Conservation (phyloP, 2,113 vertebrate genomes). For the Telmatochromis sp. region DNA sequence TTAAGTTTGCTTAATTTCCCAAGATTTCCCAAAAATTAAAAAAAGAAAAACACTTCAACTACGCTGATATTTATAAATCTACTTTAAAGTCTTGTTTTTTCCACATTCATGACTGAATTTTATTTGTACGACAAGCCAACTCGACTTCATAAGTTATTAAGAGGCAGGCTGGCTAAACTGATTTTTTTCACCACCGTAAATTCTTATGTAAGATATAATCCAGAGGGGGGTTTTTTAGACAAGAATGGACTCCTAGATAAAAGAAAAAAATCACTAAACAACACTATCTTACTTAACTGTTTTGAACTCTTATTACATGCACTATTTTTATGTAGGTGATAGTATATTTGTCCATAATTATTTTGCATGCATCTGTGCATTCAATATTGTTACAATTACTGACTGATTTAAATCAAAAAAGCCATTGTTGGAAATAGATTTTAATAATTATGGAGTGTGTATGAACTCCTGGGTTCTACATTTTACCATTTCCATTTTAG, state of each 20-base stretch:
- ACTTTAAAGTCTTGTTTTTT: background rate
- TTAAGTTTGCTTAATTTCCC: background rate
- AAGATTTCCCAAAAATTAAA: background rate
- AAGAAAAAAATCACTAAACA: background rate
- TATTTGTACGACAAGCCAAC: background rate
- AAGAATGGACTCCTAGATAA: background rate
- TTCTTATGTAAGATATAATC: background rate
- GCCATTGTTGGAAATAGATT: background rate
- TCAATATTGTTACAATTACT: background rate
- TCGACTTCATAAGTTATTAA: background rate
- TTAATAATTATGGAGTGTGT: background rate
- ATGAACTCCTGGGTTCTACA: background rate
- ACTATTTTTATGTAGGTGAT: background rate
- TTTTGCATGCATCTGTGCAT: background rate
- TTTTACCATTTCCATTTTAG: background rate
- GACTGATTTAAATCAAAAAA: background rate
- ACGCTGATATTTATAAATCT: background rate
- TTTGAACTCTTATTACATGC: background rate
- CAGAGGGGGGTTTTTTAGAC: rapidly evolving
- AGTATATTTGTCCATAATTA: background rate
- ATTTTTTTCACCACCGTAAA: background rate
- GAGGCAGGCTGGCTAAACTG: background rate
- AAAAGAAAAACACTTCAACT: background rate
- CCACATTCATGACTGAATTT: background rate
- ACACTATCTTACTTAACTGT: background rate